Base-by-base conservation (phyloP, 2,113 vertebrate genomes). In the Tiliqua scincoides region DNA sequence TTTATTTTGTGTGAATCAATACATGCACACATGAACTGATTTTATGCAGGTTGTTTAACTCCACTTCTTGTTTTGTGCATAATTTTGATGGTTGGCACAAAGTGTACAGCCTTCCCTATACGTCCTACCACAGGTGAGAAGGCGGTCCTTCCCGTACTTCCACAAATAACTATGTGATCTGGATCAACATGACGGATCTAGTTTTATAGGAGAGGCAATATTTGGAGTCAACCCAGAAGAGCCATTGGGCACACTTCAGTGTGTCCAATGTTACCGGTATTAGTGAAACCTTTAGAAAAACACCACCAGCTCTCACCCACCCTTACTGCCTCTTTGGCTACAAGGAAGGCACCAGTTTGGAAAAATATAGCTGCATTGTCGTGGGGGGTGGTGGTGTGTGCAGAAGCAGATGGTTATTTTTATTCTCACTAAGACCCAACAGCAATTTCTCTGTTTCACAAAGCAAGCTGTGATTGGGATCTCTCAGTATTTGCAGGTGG, bases 381-480 rank as follows among this genome's bases (percentile, higher is more conserved):
- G 48, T 25, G 20, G 37, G 6, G 9, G 76, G 25, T 27, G 4
- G 43, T 4, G 43, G 43, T 48, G n/a, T n/a, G 63, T 1, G 12
- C 12, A 5, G 35, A n/a, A 63, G 6, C 10, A 20, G 21, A 10
- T 32, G 72, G 67, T 63, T 57, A 12, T 57, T 57, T 15, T 57
- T 7, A 57, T 57, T 57, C 54, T 17, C 87, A 85, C 15, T 76
- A 67, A 83, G 87, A 84, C 9, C 83, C 40, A 0, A 82, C 87
- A 20, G 65, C 59, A 78, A 14, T 85, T 54, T 40, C 2, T 2
- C 15, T 8, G 0, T 88, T 48, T 11, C 27, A n/a, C 40, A 83
- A 70, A 89, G 63, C 79, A 1, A 30, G 2, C 37, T 79, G 75
- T 57, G 43, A 75, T 68, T 35, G 35, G 57, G 81, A 9, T 67